Base-by-base conservation (phyloP, 2,797 vertebrate species). In the Sebastes taczanowskii region DNA sequence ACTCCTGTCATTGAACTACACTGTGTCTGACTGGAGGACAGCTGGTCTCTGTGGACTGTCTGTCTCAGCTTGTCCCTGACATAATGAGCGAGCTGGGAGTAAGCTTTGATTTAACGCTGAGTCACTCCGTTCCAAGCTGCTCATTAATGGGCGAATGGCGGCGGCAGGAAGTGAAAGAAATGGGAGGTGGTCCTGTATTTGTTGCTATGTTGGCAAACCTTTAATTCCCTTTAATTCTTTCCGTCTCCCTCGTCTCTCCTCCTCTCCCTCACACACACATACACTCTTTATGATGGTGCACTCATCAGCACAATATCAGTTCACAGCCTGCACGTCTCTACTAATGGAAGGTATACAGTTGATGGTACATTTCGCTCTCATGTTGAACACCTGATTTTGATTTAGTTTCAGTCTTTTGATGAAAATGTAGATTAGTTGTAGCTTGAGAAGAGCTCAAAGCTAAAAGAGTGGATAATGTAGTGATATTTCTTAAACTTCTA, bases 71-170 rank as follows among this genome's bases (percentile, higher is more conserved):
- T 85, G 86, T 90, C 85, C 38, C 83, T 65, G 79, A 91, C 79
- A 84, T 82, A 86, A 91, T 89, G 85, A 91, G 90, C 53, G 35
- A 77, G 71, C 80, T 63, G 82, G 74, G 83, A 84, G 63, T 63
- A 74, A 55, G 78, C 75, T 80, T 88, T 91, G 89, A 90, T 91
- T 86, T 85, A 88, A 79, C 5, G 62, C 85, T 42, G 86, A 93
- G 81, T 88, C 88, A 85, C 69, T 82, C 67, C 1, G 9, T 80
- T 86, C 62, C 52, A 62, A 61, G 86, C 82, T 62, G 78, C 81
- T 91, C 80, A 74, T 90, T 88, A 90, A 82, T 77, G 78, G 70
- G 83, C 84, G 70, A 84, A 71, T 72, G 71, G 70, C 35, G 14
- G 46, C 30, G 42, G 80, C 67, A 77, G 86, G 73, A 86, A 68